Conservation (phyloP, 2,113 vertebrate species). For the Callospermophilus lateralis region DNA sequence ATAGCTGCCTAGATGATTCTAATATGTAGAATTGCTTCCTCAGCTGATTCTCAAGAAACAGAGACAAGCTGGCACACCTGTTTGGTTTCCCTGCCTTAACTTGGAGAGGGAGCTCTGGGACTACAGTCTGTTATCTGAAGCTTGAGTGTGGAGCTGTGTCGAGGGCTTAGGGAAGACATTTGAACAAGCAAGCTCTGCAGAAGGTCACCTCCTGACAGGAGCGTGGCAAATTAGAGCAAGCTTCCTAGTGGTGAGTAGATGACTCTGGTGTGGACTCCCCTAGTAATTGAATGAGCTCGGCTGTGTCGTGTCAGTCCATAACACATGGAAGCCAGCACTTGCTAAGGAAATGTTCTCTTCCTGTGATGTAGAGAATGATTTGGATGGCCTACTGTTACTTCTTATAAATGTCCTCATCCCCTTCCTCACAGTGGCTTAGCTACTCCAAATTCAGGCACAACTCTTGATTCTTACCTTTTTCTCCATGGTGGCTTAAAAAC, state of each 20-base stretch:
- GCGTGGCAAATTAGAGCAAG: background rate
- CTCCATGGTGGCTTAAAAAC: background rate
- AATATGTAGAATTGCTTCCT: background rate
- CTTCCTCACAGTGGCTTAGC: background rate
- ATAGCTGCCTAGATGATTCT: background rate
- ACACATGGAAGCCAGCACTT: background rate
- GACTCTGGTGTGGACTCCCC: background rate
- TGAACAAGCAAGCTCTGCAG: background rate
- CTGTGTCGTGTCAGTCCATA: background rate
- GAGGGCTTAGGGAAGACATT: background rate
- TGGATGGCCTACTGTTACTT: background rate
- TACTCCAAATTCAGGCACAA: background rate
- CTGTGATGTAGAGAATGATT: conserved; percentile 28
- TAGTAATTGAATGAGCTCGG: background rate
- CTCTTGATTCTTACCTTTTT: background rate
- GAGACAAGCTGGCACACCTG: background rate
- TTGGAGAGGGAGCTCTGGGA: background rate
- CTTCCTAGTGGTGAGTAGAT: background rate
- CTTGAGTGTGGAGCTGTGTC: background rate
- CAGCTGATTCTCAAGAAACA: background rate
- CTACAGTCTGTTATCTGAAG: background rate
- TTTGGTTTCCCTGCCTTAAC: background rate
- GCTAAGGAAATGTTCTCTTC: conserved; percentile 18
- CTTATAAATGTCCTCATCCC: background rate
- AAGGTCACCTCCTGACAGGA: background rate